Conservation (phyloP, 2,797 vertebrate genomes). For the Pantherophis alleghaniensis region DNA sequence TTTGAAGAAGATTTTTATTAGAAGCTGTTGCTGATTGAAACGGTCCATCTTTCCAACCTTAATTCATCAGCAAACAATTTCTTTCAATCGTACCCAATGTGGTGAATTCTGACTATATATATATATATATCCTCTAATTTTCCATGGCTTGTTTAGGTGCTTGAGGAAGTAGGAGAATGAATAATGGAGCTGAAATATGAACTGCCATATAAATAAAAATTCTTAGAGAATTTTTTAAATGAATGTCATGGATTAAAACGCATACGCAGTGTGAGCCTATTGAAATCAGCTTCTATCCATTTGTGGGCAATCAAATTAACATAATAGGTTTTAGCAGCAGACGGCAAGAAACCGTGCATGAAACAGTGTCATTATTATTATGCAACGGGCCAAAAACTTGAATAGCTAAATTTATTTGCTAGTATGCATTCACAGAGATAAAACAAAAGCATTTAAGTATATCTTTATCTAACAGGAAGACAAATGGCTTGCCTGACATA, state of each 20-base stretch:
- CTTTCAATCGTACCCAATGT: conserved; percentile 27
- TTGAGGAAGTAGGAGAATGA: conserved; percentile 43
- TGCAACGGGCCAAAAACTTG: conserved; percentile 3
- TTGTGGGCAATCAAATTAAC: conserved; percentile 32
- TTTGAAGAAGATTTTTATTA: no score
- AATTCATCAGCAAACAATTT: conserved; percentile 6
- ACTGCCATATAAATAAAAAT: conserved; percentile 49
- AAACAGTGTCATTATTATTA: conserved; percentile 5
- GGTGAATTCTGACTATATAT: conserved; percentile 15
- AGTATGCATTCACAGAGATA: not conserved
- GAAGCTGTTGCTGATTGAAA: not conserved
- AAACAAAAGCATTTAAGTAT: conserved; percentile 31
- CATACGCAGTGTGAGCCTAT: not conserved
- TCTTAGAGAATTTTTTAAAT: conserved; percentile 25
- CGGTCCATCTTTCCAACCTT: not conserved
- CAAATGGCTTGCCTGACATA: conserved; percentile 2
- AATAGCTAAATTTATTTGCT: conserved; percentile 11
- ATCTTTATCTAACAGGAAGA: conserved; percentile 31
- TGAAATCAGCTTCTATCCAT: conserved; percentile 25
- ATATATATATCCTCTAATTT: conserved; percentile 23
- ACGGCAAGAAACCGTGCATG: rapidly evolving
- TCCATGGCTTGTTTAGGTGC: conserved; percentile 10
- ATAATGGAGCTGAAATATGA: conserved; percentile 45
- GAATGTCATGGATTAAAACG: conserved; percentile 42
- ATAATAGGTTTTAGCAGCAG: conserved; percentile 10